Evolutionary conservation across 2,113 vertebrate species (phyloP).

Genomic region (Callorhinus ursinus): DNA sequence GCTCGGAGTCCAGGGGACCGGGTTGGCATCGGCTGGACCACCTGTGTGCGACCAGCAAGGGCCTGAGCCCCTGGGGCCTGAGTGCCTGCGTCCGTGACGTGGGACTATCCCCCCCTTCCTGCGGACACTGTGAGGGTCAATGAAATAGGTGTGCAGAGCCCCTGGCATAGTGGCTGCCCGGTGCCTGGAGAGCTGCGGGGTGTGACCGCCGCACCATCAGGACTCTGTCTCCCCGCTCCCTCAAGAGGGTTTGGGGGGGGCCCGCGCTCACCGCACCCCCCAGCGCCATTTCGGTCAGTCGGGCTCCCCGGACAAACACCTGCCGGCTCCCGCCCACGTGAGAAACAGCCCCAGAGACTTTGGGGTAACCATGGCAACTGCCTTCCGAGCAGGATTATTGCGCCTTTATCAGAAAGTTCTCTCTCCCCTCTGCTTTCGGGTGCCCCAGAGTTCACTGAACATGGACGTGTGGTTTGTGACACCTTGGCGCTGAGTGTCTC

Average conservation of each 20-base stretch:
- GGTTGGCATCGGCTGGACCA: too few relatives aligned
- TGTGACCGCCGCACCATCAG: fast-evolving
- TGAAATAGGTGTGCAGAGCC: not conserved
- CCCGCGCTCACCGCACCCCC: too few relatives aligned
- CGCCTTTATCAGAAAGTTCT: slow-evolving; percentile 69
- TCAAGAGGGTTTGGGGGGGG: too few relatives aligned
- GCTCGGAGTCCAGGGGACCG: not conserved
- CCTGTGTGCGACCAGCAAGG: not conserved
- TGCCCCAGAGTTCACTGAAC: slow-evolving; percentile 53
- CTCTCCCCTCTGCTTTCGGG: not conserved
- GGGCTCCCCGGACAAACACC: not conserved
- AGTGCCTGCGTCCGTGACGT: too few relatives aligned
- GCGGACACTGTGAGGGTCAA: too few relatives aligned
- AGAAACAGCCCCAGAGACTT: slow-evolving; percentile 33
- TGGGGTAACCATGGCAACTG: slow-evolving; percentile 71
- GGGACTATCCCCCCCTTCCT: not conserved
- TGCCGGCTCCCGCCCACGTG: slow-evolving; percentile 24
- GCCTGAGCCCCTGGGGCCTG: not conserved
- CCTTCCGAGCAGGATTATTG: slow-evolving; percentile 46
- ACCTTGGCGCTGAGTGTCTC: slow-evolving; percentile 26
- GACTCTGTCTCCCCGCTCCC: not conserved
- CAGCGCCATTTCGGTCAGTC: not conserved
- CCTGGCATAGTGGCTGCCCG: not conserved
- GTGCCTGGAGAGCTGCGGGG: not conserved
- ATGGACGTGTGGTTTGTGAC: slow-evolving; percentile 51